phyloP scores from a whole-genome alignment of 2,888 invertebrate species.

The Erebia aethiops region DNA sequence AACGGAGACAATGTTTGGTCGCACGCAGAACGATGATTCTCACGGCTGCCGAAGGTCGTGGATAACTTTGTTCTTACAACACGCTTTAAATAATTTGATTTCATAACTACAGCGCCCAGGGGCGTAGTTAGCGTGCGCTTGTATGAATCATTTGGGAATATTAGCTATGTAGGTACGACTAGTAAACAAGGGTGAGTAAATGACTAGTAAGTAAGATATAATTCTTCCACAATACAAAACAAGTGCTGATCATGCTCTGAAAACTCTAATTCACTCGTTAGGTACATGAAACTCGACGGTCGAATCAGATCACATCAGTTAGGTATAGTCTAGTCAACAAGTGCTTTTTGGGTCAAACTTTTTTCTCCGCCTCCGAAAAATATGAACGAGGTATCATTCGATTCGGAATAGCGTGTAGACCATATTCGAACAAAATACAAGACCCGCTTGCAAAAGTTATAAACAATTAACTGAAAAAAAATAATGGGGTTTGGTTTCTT shows the following conservation, averaged over 20 bases:
- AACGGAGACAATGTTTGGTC: slow-evolving; percentile 75
- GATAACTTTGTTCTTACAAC: slow-evolving; percentile 76
- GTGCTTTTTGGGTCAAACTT: no score
- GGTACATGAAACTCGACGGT: neutral
- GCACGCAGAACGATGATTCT: slow-evolving; percentile 71
- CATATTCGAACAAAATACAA: no score
- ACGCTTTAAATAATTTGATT: slow-evolving; percentile 79
- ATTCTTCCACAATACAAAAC: neutral
- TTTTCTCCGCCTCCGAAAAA: no score
- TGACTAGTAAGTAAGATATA: neutral
- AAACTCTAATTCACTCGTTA: neutral
- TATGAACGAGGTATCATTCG: no score
- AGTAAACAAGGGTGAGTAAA: neutral
- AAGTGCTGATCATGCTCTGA: neutral
- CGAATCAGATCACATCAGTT: neutral
- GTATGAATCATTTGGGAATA: slow-evolving; percentile 33
- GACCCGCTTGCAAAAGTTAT: no score
- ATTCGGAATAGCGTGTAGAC: no score
- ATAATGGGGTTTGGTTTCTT: no score
- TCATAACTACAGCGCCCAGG: slow-evolving; percentile 69
- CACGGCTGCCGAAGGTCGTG: slow-evolving; percentile 79
- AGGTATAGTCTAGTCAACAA: no score
- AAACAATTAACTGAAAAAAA: no score
- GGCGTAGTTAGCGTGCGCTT: slow-evolving; percentile 54
- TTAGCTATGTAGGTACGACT: slow-evolving; percentile 11